phyloP scores from a whole-genome alignment of 1,140 invertebrate species.

The Paraescarpia echinospica region DNA sequence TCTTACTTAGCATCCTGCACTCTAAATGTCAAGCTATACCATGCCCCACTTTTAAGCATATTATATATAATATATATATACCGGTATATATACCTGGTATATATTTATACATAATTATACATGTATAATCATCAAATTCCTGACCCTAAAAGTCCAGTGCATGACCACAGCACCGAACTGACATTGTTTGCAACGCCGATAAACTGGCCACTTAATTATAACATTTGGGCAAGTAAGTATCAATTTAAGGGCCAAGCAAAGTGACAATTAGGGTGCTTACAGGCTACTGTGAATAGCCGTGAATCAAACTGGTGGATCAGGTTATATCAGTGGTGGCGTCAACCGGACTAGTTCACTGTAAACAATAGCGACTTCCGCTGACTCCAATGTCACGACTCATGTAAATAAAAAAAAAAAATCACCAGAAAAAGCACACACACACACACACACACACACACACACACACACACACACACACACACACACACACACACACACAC shows the following conservation, averaged over 20 bases:
- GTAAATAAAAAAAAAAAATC: neutral
- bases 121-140: neutral
- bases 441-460: too few species aligned
- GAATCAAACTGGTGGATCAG: neutral
- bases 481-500: too few species aligned
- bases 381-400: neutral
- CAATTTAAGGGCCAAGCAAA: neutral
- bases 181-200: neutral
- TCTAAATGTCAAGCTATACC: too few species aligned
- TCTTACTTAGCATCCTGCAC: too few species aligned
- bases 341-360: neutral
- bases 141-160: neutral
- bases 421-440: neutral
- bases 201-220: neutral
- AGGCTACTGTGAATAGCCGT: neutral
- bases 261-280: neutral
- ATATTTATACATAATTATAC: too few species aligned
- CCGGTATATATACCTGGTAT: too few species aligned
- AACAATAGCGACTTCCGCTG: neutral
- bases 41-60: too few species aligned
- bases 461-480: too few species aligned
- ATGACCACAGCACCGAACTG: neutral
- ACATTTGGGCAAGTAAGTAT: neutral
- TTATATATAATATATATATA: too few species aligned
- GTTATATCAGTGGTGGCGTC: neutral